Evolutionary conservation across 2,797 vertebrate genomes (phyloP).

Genomic region (Novumbra hubbsi): DNA sequence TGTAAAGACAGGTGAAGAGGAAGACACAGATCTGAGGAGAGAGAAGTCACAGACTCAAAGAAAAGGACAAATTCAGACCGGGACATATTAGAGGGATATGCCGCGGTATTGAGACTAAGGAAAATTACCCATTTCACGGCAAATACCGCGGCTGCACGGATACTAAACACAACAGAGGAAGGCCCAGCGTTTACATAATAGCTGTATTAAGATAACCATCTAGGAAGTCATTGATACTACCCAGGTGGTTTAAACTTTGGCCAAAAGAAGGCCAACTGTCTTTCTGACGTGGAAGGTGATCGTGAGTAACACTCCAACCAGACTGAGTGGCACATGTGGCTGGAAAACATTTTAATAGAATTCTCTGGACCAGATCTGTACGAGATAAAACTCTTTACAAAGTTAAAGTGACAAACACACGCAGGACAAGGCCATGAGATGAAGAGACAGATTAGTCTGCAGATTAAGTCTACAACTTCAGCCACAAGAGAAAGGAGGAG

Average conservation of each 20-base stretch:
- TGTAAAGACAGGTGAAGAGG: slow-evolving; percentile 90
- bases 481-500: not conserved
- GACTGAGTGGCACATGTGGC: too few species aligned
- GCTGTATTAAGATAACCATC: too few species aligned
- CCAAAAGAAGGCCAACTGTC: too few species aligned
- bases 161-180: too few species aligned
- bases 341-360: too few species aligned
- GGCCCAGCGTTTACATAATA: too few species aligned
- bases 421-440: not conserved
- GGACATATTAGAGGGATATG: not conserved
- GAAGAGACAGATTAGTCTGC: not conserved
- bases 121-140: not conserved
- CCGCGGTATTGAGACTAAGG: not conserved
- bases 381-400: too few species aligned
- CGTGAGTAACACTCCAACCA: too few species aligned
- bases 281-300: too few species aligned
- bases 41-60: slow-evolving; percentile 8
- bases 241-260: too few species aligned
- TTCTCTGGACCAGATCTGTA: too few species aligned
- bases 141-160: not conserved
- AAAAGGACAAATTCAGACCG: not conserved
- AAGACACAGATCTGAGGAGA: slow-evolving; percentile 86
- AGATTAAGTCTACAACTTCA: not conserved
- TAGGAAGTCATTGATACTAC: too few species aligned
- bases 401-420: not conserved